Percentiles rank a stretch among this genome's conserved stretches.
Evolutionary conservation across 2,888 invertebrate species (phyloP).

Genomic region (Baccha elongata): DNA sequence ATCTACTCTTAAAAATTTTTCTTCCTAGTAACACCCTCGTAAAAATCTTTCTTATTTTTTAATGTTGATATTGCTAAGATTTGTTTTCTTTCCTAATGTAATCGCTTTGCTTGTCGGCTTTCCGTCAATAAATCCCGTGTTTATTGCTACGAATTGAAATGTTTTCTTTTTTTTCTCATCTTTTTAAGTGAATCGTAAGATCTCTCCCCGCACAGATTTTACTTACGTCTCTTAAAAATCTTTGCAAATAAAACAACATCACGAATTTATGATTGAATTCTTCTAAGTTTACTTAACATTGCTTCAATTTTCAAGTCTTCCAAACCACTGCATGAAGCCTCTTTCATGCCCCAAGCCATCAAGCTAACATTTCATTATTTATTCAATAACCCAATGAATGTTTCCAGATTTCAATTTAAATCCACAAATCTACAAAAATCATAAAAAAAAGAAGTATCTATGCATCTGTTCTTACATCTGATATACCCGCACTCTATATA

Average conservation of each 20-base stretch:
- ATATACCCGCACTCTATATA: neutral
- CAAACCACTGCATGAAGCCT: neutral
- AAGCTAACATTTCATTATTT: conserved; percentile 29
- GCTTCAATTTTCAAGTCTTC: neutral
- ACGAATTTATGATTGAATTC: neutral
- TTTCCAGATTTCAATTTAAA: conserved; percentile 33
- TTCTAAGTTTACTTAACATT: neutral
- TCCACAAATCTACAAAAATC: conserved; percentile 8
- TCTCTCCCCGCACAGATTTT: too few species aligned
- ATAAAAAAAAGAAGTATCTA: neutral
- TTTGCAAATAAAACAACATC: conserved; percentile 1
- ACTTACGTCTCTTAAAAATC: too few species aligned
- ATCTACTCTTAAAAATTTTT: too few species aligned
- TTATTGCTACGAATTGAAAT: too few species aligned
- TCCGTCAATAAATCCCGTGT: too few species aligned
- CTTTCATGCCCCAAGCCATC: neutral
- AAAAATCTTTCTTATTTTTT: too few species aligned
- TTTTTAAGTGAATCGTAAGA: too few species aligned
- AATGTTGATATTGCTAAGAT: too few species aligned
- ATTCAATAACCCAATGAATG: conserved; percentile 24
- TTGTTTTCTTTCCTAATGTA: too few species aligned
- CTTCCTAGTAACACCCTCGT: too few species aligned
- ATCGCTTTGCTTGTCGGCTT: too few species aligned
- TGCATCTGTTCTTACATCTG: neutral
- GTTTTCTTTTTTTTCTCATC: too few species aligned